phyloP scores from a whole-genome alignment of 2,797 vertebrate species.

The Karalla daura region DNA sequence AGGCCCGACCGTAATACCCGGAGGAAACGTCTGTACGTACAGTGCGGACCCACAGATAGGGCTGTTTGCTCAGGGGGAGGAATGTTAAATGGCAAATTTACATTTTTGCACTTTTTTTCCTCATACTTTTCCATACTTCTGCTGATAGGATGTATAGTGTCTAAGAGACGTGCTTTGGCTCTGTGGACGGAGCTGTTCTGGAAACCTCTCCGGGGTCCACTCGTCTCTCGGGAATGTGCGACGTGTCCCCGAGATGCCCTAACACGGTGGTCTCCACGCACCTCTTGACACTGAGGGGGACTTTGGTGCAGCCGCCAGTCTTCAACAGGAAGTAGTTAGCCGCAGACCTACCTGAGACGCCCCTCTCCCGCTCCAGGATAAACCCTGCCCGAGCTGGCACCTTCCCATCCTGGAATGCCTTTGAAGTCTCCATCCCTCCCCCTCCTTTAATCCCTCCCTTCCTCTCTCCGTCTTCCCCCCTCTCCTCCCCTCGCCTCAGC shows the following conservation, averaged over 20 bases:
- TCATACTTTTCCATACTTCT: too few relatives aligned
- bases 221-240: not conserved
- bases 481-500: not conserved
- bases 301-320: constrained; percentile 27
- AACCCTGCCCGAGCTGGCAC: constrained; percentile 38
- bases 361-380: constrained; percentile 33
- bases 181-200: not conserved
- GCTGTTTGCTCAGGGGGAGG: too few relatives aligned
- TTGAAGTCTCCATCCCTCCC: constrained; percentile 41
- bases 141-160: too few relatives aligned
- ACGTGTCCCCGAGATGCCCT: not conserved
- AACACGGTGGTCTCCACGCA: not conserved
- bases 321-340: constrained; percentile 6
- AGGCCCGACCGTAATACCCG: too few relatives aligned
- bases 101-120: too few relatives aligned
- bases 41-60: too few relatives aligned
- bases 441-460: constrained; percentile 22
- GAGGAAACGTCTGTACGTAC: too few relatives aligned
- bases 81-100: too few relatives aligned
- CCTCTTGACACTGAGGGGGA: constrained; percentile 5
- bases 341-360: constrained; percentile 18
- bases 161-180: too few relatives aligned
- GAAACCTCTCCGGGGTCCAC: constrained; percentile 7
- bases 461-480: not conserved
- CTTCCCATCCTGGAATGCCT: constrained; percentile 25